Base-by-base conservation (phyloP, 2,888 invertebrate genomes). In the Iphiclides podalirius region DNA sequence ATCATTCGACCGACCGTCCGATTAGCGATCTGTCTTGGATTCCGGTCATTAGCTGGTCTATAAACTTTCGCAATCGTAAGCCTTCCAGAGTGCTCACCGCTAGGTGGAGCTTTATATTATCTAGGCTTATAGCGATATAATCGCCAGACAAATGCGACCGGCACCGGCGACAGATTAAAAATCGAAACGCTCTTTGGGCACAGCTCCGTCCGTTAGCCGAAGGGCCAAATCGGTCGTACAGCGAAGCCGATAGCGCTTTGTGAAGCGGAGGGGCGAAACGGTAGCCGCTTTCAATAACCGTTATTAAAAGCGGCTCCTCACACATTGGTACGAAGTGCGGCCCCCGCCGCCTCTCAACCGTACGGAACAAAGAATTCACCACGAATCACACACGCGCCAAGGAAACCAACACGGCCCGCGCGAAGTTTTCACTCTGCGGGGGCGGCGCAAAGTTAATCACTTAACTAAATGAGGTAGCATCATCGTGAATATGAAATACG, bases 381-480 rank as follows among this genome's bases (percentile, higher is more conserved):
- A 37, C 35, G 35, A 20, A 20, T 6, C 20, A 20, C 3, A 20
- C 20, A 20, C 20, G 20, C 4, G n/a, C n/a, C n/a, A n/a, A n/a
- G n/a, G n/a, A n/a, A n/a, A 20, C 20, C 20, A 6, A 6, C 20
- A 4, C 20, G 20, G 20, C 4, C 20, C 20, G 20, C 6, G 4
- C 20, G 3, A 20, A 20, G 20, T 20, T 4, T 6, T 20, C 3
- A 6, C 20, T n/a, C n/a, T n/a, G 20, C 6, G 20, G 6, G 3
- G 6, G 20, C 3, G 20, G 6, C 3, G 20, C 6, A 20, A 26
- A 43, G 38, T 23, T 57, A 64, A 64, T 54, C 59, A 60, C 74
- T 75, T 74, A 72, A 66, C 79, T 80, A 83, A 74, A 78, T 87
- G 87, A 87, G 87, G 87, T 87, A 87, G 86, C 72, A 75, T 75